Evolutionary conservation across 2,113 vertebrate genomes (phyloP).

Genomic region (Laticauda colubrina): DNA sequence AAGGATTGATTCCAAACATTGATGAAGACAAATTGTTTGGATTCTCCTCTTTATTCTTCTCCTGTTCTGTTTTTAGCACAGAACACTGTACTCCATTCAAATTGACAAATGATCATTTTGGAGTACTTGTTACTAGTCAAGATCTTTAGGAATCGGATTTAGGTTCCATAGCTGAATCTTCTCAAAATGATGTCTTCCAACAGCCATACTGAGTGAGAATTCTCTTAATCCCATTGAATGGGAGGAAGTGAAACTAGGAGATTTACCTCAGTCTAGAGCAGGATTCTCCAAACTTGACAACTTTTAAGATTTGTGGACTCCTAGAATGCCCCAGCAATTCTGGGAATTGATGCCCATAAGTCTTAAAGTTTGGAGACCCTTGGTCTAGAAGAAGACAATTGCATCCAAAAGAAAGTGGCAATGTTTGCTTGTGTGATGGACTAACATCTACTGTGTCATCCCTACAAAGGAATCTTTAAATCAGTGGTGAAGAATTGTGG

Average conservation of each 20-base stretch:
- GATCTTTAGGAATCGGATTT: neutral
- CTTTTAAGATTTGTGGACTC: too few relatives aligned
- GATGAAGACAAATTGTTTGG: slow-evolving; percentile 27
- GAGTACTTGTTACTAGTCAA: slow-evolving; percentile 6
- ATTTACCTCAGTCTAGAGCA: neutral
- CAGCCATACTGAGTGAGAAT: neutral
- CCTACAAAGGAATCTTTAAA: neutral
- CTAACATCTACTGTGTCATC: neutral
- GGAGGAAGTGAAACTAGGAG: neutral
- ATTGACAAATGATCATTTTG: slow-evolving; percentile 24
- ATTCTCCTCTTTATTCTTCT: slow-evolving; percentile 21
- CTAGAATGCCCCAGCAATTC: too few relatives aligned
- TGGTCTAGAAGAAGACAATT: neutral
- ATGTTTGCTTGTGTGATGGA: neutral
- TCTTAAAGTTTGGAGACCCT: too few relatives aligned
- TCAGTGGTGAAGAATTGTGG: neutral
- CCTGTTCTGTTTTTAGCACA: slow-evolving; percentile 14
- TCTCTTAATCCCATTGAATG: neutral
- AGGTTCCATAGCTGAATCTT: neutral
- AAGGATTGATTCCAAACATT: neutral
- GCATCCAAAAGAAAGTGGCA: neutral
- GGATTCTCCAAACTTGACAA: too few relatives aligned
- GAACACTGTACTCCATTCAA: slow-evolving; percentile 4
- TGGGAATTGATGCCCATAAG: too few relatives aligned
- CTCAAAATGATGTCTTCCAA: neutral